Evolutionary conservation across 2,797 vertebrate species (phyloP), one percentile per base, ranked within the genome.

Genomic region (Lagodon rhomboides): DNA sequence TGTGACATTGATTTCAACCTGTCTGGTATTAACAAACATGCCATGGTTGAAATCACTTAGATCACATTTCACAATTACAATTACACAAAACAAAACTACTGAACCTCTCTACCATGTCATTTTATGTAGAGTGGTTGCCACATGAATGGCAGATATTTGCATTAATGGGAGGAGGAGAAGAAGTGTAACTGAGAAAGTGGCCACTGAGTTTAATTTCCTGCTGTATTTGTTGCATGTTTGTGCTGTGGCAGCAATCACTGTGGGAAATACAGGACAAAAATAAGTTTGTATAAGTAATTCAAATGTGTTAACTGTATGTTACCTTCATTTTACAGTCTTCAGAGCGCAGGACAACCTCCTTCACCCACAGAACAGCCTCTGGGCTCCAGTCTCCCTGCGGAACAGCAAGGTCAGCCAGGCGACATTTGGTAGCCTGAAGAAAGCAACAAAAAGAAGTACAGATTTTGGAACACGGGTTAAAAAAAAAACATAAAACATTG

Each of bases 271-370:
- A 25, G 4, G 34, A 47, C 4, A 68, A 68, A 47, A 13, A 11
- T 12, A 27, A 12, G 8, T 43, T 16, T 3, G 18, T 30, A 34
- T 58, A 9, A 2, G 22, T 38, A 10, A 11, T 38, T 11, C 10
- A 11, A 23, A 5, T 15, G 17, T 65, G 46, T 49, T 62, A 62
- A 44, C 8, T 25, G 1, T 15, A 53, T 5, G 13, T 62, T 91
- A 98, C 98, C 97, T 97, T 98, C 90, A 99, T 96, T 91, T 93
- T 97, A 84, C 96, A 97, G 79, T 95, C 93, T 0, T 93, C 80
- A 81, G 94, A 92, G 73, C 89, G 95, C 67, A 95, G 79, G 47
- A 97, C 91, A 9, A 93, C 87, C 75, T 97, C 94, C 92, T 96
- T 96, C 61, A 99, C 82, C 95, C 96, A 96, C 79, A 94, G 87